These are phyloP conservation scores for Meandrina meandrites DNA, from an alignment of 92 coral and sea anemone species.

Conservation along the genomic window DNA sequence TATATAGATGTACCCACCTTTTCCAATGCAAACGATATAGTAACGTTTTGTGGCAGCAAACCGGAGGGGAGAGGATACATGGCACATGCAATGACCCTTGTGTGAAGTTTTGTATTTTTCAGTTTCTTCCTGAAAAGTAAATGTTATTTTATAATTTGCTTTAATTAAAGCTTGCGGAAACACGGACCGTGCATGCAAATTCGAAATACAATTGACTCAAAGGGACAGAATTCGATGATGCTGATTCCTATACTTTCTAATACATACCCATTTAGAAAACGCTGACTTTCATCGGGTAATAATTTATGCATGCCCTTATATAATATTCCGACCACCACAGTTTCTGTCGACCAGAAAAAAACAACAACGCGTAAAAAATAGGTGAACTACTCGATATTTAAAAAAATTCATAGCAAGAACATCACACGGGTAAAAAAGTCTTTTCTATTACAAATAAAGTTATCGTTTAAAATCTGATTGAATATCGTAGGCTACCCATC, in stretches of 20 bases:
- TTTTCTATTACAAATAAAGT: no score
- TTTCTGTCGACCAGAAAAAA: background rate
- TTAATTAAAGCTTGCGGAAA: background rate
- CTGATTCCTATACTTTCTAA: no score
- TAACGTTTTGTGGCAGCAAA: conserved; percentile 46
- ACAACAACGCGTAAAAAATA: no score
- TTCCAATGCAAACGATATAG: conserved; percentile 32
- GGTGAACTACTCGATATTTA: no score
- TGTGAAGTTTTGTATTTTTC: conserved; percentile 21
- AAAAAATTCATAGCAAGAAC: no score
- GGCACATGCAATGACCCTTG: conserved; percentile 52
- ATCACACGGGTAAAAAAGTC: background rate
- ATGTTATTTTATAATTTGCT: background rate
- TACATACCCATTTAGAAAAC: conserved; percentile 22
- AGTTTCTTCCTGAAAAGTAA: conserved; percentile 4
- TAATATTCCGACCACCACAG: conserved; percentile 1
- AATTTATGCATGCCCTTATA: background rate
- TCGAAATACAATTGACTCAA: no score
- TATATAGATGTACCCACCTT: background rate
- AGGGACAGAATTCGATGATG: no score
- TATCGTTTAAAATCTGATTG: no score
- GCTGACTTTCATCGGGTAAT: conserved; percentile 14
- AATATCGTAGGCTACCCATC: background rate
- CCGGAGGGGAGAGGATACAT: conserved; percentile 41
- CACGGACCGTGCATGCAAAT: no score